Evolutionary conservation across 2,113 vertebrate species (phyloP), one percentile per base, ranked within the genome.

Genomic region (Scopus umbretta): DNA sequence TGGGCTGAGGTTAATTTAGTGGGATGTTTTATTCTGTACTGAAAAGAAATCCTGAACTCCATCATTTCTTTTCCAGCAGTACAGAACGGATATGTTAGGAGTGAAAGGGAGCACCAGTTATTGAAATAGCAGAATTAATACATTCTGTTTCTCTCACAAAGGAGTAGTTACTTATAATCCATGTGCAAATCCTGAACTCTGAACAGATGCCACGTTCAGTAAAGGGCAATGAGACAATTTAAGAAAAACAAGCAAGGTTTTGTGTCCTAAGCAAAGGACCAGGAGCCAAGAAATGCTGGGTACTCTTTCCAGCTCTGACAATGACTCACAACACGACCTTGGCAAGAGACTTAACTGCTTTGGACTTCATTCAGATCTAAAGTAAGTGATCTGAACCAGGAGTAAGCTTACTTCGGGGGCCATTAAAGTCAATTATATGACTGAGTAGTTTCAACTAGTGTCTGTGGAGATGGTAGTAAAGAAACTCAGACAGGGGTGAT

Each of bases 391-490:
- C 94, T 90, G 89, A 94, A 91, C 59, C 66, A 76, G 52, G 68
- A 85, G 47, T 38, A 79, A 91, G 36, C 70, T 89, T 94, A 59
- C 49, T 94, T 89, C 5, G 8, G 65, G 45, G 43, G 19, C 73
- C 53, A 94, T 75, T 95, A 80, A 94, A 97, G 53, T 82, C 76
- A 91, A 73, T 97, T 96, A 66, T 85, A 75, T 87, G 73, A 86
- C 58, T 87, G 62, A 85, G 40, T 79, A 80, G 45, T 79, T 94
- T 89, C 45, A 84, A 36, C 49, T 49, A 50, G 73, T 70, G n/a
- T 75, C 86, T 58, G 26, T 1, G 2, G 49, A 75, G 70, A 61
- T 65, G 20, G 45, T 53, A 91, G 38, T 16, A 68, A 53, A 86
- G 65, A 86, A 97, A 36, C 20, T 9, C 65, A 76, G 52, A 25